A percentile compares a stretch with the other conserved stretches of the same genome.
phyloP scores from a whole-genome alignment of 2,888 invertebrate species.

The Chloromyia formosa region DNA sequence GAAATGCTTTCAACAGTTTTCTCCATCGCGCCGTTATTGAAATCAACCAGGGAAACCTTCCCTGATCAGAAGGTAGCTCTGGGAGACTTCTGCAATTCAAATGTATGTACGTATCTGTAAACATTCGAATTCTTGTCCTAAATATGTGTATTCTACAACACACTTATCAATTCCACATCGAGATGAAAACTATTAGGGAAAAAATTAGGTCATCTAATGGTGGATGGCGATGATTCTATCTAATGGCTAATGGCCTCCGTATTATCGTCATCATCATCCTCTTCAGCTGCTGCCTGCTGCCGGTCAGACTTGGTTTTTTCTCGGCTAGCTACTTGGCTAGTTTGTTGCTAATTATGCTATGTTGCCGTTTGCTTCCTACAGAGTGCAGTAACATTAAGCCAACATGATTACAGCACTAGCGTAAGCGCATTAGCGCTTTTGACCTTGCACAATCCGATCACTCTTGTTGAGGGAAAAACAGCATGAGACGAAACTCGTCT shows the following conservation, averaged over 20 bases:
- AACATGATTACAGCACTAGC: neutral
- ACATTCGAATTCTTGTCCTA: neutral
- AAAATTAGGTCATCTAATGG: neutral
- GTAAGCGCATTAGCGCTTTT: neutral
- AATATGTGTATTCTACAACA: neutral
- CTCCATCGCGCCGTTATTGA: constrained; percentile 1
- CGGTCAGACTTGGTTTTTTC: too few relatives aligned
- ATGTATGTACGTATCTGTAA: neutral
- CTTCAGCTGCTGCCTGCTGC: too few relatives aligned
- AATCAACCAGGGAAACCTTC: neutral
- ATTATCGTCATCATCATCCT: neutral
- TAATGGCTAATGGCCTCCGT: neutral
- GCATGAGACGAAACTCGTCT: constrained; percentile 22
- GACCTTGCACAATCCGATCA: constrained; percentile 30
- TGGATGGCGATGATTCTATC: neutral
- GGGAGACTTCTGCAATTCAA: too few relatives aligned
- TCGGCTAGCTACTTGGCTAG: neutral
- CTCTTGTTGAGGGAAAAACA: constrained; percentile 14
- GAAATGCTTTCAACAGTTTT: constrained; percentile 7
- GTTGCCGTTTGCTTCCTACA: neutral
- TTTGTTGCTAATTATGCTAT: neutral
- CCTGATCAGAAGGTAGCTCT: neutral
- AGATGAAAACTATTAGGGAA: neutral
- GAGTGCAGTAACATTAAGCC: neutral
- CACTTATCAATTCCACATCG: neutral